phyloP scores from a whole-genome alignment of 2,888 invertebrate genomes.

The Actias luna region DNA sequence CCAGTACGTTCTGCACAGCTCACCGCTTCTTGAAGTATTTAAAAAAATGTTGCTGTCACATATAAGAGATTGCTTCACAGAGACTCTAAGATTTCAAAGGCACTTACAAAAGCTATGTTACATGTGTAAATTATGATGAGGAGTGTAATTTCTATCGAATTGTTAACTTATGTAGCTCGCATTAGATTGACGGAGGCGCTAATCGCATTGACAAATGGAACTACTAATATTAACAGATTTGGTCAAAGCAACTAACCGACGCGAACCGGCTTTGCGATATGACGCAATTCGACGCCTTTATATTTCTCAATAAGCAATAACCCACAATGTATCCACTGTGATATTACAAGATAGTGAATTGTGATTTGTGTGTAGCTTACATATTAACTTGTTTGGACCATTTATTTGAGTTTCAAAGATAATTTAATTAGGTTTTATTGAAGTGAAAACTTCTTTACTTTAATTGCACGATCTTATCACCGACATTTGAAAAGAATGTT shows the following conservation, averaged over 20 bases:
- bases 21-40: no score
- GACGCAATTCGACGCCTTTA: conserved; percentile 8
- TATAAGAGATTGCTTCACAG: no score
- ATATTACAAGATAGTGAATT: conserved; percentile 1
- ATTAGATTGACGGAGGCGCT: conserved; percentile 12
- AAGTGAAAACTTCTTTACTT: no score
- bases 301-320: conserved; percentile 11
- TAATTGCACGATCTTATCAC: no score
- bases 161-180: neutral
- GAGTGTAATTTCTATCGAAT: neutral
- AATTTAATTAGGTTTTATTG: neutral
- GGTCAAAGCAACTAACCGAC: neutral
- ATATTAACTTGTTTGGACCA: neutral
- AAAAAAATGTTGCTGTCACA: no score
- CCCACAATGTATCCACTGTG: neutral
- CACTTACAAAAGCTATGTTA: neutral
- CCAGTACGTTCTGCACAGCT: neutral
- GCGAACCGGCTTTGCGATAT: conserved; percentile 3
- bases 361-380: conserved; percentile 4
- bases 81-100: neutral
- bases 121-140: neutral
- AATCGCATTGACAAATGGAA: conserved; percentile 11
- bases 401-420: neutral
- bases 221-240: neutral
- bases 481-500: no score